Conservation (phyloP, 2,888 invertebrate genomes). For the Agonopterix alstromeriana region DNA sequence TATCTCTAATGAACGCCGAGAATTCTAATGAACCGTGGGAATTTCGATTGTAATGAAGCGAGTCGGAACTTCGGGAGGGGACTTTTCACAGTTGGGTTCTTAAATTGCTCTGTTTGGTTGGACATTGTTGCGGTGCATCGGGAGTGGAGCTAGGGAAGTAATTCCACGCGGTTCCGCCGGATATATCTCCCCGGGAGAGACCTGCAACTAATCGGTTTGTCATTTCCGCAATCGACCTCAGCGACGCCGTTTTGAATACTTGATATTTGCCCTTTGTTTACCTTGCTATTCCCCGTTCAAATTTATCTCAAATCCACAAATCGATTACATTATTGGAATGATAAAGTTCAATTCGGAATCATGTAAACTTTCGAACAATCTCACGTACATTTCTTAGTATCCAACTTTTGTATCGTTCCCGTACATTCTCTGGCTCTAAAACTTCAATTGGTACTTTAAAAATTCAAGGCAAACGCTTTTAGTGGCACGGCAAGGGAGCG, state of each 20-base stretch:
- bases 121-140: slow-evolving; percentile 54
- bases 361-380: neutral
- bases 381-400: neutral
- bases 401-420: slow-evolving; percentile 16
- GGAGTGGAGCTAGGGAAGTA: slow-evolving; percentile 44
- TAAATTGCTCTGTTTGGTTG: slow-evolving; percentile 43
- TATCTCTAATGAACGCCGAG: slow-evolving; percentile 69
- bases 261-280: slow-evolving; percentile 47
- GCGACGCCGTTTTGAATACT: slow-evolving; percentile 52
- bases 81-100: slow-evolving; percentile 41
- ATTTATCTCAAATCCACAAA: neutral
- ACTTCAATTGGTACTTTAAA: slow-evolving; percentile 64
- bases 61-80: slow-evolving; percentile 32
- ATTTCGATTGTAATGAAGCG: slow-evolving; percentile 68
- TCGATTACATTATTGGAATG: neutral
- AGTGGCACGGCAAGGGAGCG: slow-evolving; percentile 38
- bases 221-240: slow-evolving; percentile 68
- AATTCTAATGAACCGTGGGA: slow-evolving; percentile 74
- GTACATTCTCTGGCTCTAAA: slow-evolving; percentile 32
- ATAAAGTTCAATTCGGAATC: neutral
- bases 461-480: slow-evolving; percentile 70
- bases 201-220: slow-evolving; percentile 69
- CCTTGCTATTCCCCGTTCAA: slow-evolving; percentile 3
- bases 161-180: slow-evolving; percentile 63
- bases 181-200: slow-evolving; percentile 59